phyloP scores from a whole-genome alignment of 2,113 vertebrate species.

The Apus apus region DNA sequence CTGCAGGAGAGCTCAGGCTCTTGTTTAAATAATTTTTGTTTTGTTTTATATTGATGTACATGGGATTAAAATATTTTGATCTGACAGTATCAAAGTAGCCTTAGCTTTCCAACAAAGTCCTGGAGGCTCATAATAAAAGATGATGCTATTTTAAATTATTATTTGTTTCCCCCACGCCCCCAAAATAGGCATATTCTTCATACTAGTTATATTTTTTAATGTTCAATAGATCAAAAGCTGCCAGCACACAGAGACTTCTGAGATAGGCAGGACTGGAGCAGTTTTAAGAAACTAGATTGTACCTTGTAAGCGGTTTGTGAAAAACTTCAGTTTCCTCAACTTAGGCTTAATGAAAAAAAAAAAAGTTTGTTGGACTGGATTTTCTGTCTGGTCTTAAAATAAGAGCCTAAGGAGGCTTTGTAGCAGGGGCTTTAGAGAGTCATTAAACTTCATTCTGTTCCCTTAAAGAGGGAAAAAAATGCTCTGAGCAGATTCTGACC shows the following conservation, averaged over 20 bases:
- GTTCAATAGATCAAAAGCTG: background rate
- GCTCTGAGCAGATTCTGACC: background rate
- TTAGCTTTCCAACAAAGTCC: constrained; percentile 13
- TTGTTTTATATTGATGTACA: background rate
- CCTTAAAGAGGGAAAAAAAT: background rate
- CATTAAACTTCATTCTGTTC: background rate
- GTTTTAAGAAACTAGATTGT: background rate
- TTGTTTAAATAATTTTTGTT: background rate
- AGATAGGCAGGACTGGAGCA: background rate
- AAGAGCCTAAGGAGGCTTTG: background rate
- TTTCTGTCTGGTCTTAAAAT: background rate
- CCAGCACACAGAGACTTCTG: background rate
- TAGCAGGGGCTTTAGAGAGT: background rate
- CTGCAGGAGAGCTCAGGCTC: background rate
- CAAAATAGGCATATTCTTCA: background rate
- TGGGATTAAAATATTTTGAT: constrained; percentile 47
- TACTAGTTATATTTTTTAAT: background rate
- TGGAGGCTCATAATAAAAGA: background rate
- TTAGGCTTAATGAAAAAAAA: background rate
- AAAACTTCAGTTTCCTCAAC: background rate
- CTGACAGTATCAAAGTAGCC: constrained; percentile 6
- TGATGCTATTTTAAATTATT: background rate
- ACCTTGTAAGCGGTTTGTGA: background rate
- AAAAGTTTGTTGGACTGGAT: background rate
- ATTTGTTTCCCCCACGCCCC: background rate